phyloP scores from a whole-genome alignment of 2,113 vertebrate species.

The Toxotes chatareus region DNA sequence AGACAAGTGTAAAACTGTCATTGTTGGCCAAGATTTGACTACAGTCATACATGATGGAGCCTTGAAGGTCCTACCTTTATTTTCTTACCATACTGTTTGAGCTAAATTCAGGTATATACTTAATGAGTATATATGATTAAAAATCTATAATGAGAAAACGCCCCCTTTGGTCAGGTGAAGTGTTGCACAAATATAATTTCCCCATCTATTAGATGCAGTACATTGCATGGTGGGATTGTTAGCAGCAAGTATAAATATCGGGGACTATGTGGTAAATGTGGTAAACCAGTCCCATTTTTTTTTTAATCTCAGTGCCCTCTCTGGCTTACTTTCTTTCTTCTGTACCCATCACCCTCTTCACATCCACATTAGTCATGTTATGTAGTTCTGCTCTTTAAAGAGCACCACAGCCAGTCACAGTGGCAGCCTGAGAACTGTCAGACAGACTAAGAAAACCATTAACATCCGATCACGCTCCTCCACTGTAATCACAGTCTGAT shows the following conservation, averaged over 20 bases:
- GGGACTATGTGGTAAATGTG: too few species aligned
- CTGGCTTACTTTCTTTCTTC: conserved; percentile 2
- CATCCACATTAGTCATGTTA: not conserved
- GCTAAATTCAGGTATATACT: not conserved
- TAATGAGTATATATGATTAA: not conserved
- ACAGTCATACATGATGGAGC: not conserved
- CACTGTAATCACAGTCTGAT: conserved; percentile 46
- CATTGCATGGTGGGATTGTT: too few species aligned
- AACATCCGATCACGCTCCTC: conserved; percentile 33
- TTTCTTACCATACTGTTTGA: not conserved
- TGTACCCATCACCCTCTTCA: not conserved
- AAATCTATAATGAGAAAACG: not conserved
- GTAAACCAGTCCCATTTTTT: too few species aligned
- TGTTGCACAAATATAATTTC: too few species aligned
- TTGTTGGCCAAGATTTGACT: not conserved
- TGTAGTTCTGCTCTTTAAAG: conserved; percentile 17
- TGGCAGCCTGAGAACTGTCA: conserved; percentile 53
- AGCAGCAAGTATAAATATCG: too few species aligned
- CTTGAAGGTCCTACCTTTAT: not conserved
- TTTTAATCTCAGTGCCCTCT: not conserved
- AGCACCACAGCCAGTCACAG: not conserved
- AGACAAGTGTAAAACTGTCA: conserved; percentile 14
- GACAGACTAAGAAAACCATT: conserved; percentile 58
- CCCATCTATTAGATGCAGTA: too few species aligned
- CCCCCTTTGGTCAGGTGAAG: too few species aligned